Base-by-base conservation (phyloP, 2,113 vertebrate species). In the Poeciliopsis occidentalis region DNA sequence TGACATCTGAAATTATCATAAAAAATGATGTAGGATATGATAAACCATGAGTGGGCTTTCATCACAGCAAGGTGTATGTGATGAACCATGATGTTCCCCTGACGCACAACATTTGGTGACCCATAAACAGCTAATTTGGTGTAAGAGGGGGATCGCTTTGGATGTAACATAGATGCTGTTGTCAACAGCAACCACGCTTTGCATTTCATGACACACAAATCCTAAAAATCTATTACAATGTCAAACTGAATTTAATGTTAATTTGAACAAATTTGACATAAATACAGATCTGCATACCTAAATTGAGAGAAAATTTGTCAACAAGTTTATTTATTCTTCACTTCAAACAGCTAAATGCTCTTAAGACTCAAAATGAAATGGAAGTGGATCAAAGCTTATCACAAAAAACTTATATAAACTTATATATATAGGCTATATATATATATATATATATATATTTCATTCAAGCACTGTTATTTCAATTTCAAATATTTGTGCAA, bases 21-120 rank as follows among this genome's bases (percentile, higher is more conserved):
- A 6, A 67, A 15, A 34, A 34, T 63, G 19, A 31, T 32, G 17
- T 12, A 15, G 19, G n/a, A 65, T 34, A 12, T 37, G 32, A 2
- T 26, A 8, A 27, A 67, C 24, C 13, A 47, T 67, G 51, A 54
- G 6, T 54, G 24, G 4, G 54, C 27, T 47, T 51, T 72, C 37
- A n/a, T 51, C 60, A 3, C 37, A 64, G 61, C 15, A 67, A 64
- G 12, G 22, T 83, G 72, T 67, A 32, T 32, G 39, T 61, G 51
- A 24, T 72, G 71, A 77, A 78, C 41, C 6, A 12, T 74, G 61
- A 78, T 65, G 57, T 26, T 10, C n/a, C 60, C 47, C 4, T 83
- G 65, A 76, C 37, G n/a, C 44, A 61, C 69, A 74, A 78, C 47
- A 31, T 71, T 68, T 26, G n/a, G 37, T 69, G 62, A 81, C 19